Evolutionary conservation across 2,888 invertebrate genomes (phyloP), one percentile per base, ranked within the genome.

Genomic region (Rotaria magnacalcarata): DNA sequence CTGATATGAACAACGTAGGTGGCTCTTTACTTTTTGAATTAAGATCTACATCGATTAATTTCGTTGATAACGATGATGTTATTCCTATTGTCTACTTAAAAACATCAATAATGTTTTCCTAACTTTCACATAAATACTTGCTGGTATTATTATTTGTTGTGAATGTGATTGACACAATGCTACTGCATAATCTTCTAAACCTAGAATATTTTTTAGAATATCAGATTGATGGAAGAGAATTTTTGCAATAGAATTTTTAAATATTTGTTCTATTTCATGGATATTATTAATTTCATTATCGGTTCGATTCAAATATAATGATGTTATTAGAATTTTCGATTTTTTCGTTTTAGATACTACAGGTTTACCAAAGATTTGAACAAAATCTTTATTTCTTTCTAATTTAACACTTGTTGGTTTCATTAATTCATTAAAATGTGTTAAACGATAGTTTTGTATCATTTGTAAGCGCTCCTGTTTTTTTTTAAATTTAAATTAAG

Each of bases 391-490:
- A n/a, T n/a, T 43, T 47, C 24, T 10, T 47, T 80, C 80, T 43
- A 80, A 47, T 80, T 80, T 47, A 24, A 47, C 14, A 47, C 80
- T 47, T 24, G 47, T 21, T 47, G 47, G 1, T 80, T 80, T 80
- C 80, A 80, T 80, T 47, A 80, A n/a, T 47, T 80, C 16, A 47
- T 80, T 10, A 80, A 80, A 80, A 47, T 80, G 21, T 8, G n/a
- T 24, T 47, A 80, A 19, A 24, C 80, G 43, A 47, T 47, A 80
- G 16, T 80, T 80, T 24, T 80, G 80, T n/a, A 80, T 47, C 80
- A 43, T 80, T 80, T 80, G 80, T 80, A 80, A 80, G n/a, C 80
- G 80, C 47, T 80, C 24, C 34, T 34, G 34, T 34, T 34, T 34
- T 34, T 34, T 34, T 34, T 34, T 34, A 34, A 34, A 34, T 34